Conservation (phyloP, 2,888 invertebrate species). For the Hypercompe scribonia region DNA sequence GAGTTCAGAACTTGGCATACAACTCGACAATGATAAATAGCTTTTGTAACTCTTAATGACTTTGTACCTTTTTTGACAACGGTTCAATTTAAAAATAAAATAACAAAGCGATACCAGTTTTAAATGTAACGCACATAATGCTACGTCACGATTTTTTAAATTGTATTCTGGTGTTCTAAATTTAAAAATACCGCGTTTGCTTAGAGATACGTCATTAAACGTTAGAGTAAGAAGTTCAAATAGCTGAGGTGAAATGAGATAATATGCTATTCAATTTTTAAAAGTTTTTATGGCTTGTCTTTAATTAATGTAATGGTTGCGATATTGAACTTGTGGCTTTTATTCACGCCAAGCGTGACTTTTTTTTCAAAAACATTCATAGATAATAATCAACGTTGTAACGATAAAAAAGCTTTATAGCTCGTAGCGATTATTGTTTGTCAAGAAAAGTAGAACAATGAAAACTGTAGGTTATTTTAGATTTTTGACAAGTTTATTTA, state of each 20-base stretch:
- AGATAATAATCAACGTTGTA: not conserved
- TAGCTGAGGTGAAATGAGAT: not conserved
- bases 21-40: constrained; percentile 38
- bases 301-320: not conserved
- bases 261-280: not conserved
- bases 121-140: not conserved
- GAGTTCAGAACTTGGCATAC: constrained; percentile 12
- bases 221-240: not conserved
- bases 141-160: not conserved
- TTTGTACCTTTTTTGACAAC: constrained; percentile 15
- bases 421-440: not conserved
- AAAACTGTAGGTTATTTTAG: too few species aligned
- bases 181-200: not conserved
- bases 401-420: not conserved
- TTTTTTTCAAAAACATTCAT: not conserved
- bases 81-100: not conserved
- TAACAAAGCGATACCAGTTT: not conserved
- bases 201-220: not conserved
- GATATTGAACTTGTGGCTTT: not conserved
- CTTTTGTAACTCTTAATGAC: constrained; percentile 29
- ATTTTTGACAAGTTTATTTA: not conserved
- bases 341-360: not conserved
- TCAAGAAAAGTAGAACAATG: not conserved
- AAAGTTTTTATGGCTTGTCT: not conserved
- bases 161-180: not conserved